A percentile compares a stretch with the other conserved stretches of the same genome.
Conservation (phyloP, 2,888 invertebrate species). For the Protophormia terraenovae region DNA sequence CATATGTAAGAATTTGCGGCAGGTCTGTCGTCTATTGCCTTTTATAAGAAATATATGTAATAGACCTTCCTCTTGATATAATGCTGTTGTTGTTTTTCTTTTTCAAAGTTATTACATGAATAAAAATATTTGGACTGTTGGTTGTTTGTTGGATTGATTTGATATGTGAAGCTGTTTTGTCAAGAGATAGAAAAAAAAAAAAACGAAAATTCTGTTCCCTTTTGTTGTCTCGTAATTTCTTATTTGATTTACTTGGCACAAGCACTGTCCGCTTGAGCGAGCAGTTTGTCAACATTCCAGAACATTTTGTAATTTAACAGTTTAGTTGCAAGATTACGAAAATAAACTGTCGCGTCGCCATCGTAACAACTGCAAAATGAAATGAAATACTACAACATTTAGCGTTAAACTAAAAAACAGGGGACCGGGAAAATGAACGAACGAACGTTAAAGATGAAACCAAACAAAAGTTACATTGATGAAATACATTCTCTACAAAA, state of each 20-base stretch:
- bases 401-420: too few species aligned
- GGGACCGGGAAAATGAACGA: too few species aligned
- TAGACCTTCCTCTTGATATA: not conserved
- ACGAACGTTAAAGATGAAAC: not conserved
- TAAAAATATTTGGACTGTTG: slow-evolving; percentile 50
- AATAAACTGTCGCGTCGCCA: slow-evolving; percentile 63
- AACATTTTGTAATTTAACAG: slow-evolving; percentile 68
- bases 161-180: slow-evolving; percentile 13
- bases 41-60: not conserved
- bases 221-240: slow-evolving; percentile 44
- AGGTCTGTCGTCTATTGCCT: not conserved
- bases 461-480: slow-evolving; percentile 20
- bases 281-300: slow-evolving; percentile 68
- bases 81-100: too few species aligned
- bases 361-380: not conserved
- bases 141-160: not conserved
- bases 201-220: not conserved
- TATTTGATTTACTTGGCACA: slow-evolving; percentile 57
- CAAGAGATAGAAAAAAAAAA: not conserved
- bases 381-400: not conserved
- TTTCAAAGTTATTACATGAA: slow-evolving; percentile 48
- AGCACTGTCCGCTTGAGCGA: slow-evolving; percentile 53
- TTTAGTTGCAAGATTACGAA: slow-evolving; percentile 64
- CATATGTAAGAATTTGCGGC: slow-evolving; percentile 36
- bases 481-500: slow-evolving; percentile 57